phyloP scores from a whole-genome alignment of 2,797 vertebrate species.

The Sebastes elongatus region DNA sequence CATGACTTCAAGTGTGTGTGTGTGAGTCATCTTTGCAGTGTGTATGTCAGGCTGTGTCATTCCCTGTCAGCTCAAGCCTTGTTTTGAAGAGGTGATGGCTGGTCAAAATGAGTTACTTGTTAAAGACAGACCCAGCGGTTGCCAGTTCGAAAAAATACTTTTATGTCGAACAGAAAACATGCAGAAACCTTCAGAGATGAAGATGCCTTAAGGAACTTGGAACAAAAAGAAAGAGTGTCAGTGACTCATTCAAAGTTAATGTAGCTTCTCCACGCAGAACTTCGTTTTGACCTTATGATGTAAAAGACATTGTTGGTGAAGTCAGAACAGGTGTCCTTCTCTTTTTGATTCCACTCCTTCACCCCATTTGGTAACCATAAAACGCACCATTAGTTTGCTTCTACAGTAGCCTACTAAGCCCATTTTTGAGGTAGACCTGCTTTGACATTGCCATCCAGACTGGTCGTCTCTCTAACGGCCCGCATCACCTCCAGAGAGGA shows the following conservation, averaged over 20 bases:
- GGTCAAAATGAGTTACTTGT: slow-evolving; percentile 25
- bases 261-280: background rate
- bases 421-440: background rate
- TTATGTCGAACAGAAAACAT: background rate
- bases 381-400: slow-evolving; percentile 43
- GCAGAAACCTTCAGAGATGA: background rate
- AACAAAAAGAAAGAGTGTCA: background rate
- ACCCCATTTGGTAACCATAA: slow-evolving; percentile 15
- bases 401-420: background rate
- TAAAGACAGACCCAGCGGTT: background rate
- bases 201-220: background rate
- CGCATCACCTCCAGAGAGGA: slow-evolving; percentile 22
- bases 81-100: slow-evolving; percentile 31
- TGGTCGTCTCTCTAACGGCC: background rate
- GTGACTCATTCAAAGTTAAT: slow-evolving; percentile 21
- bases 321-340: slow-evolving; percentile 11
- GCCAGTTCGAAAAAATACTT: background rate
- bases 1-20: slow-evolving; percentile 37
- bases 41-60: slow-evolving; percentile 33
- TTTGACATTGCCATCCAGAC: slow-evolving; percentile 14
- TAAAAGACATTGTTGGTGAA: background rate
- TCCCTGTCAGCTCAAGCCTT: slow-evolving; percentile 33
- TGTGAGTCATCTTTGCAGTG: slow-evolving; percentile 55
- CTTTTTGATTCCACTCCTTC: slow-evolving; percentile 6
- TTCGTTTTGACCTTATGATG: background rate